phyloP scores from a whole-genome alignment of 2,888 invertebrate species.

The Linyphia triangularis region DNA sequence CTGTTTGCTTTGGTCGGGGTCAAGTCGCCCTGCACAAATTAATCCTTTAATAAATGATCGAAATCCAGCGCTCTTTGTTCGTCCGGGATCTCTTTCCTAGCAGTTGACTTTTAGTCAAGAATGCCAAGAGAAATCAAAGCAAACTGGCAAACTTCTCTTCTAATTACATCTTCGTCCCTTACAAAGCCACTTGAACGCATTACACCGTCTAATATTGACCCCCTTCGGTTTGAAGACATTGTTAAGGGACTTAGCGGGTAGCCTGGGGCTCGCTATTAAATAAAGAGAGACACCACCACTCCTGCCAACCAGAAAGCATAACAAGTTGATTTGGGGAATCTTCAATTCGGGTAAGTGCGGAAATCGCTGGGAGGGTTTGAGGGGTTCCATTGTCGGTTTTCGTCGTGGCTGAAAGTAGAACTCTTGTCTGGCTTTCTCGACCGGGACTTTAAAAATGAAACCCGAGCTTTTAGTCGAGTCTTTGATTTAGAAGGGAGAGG shows the following conservation, averaged over 20 bases:
- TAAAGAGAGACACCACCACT: conserved; percentile 63
- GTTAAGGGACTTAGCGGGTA: conserved; percentile 63
- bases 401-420: neutral
- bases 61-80: conserved; percentile 55
- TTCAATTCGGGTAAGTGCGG: conserved; percentile 69
- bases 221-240: conserved; percentile 67
- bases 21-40: conserved; percentile 71
- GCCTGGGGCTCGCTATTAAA: conserved; percentile 70
- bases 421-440: neutral
- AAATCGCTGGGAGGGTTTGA: conserved; percentile 59
- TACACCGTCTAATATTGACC: conserved; percentile 68
- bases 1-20: conserved; percentile 69
- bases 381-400: conserved; percentile 34
- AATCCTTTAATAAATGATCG: conserved; percentile 75
- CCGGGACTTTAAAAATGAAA: neutral
- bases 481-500: neutral
- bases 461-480: neutral
- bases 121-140: conserved; percentile 71
- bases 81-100: conserved; percentile 40
- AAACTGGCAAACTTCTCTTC: conserved; percentile 57
- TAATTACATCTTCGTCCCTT: conserved; percentile 70
- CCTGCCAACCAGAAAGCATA: conserved; percentile 60
- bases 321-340: conserved; percentile 67
- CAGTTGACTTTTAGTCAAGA: conserved; percentile 72
- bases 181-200: conserved; percentile 67